These are phyloP conservation scores for Luidia sarsii DNA, from an alignment of 53 echinoderm and acorn worm genomes.

Conservation along the genomic window DNA sequence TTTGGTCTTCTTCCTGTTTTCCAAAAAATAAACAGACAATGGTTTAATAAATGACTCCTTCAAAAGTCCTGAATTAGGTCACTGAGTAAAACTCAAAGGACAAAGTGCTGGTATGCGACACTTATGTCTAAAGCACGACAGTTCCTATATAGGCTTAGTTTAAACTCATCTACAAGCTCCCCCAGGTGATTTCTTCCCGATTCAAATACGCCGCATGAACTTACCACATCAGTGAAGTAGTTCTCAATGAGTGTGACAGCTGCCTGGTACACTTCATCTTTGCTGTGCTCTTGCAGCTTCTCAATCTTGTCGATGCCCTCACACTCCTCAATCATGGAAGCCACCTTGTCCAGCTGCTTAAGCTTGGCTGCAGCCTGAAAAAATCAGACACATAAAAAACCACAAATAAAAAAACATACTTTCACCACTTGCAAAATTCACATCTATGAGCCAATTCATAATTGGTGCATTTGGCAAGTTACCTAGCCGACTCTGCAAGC, in stretches of 20 bases:
- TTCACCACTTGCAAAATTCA: no score
- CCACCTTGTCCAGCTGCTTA: constrained; percentile 67
- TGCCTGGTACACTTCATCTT: constrained; percentile 79
- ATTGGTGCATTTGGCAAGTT: no score
- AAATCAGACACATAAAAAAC: no score
- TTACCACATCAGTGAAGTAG: constrained; percentile 89
- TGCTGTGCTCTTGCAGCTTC: constrained; percentile 79
- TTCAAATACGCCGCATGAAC: background rate
- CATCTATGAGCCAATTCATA: no score
- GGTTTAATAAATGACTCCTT: no score
- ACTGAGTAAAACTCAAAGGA: background rate
- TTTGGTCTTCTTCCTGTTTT: constrained; percentile 41
- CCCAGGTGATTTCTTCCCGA: no score
- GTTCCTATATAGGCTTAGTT: background rate
- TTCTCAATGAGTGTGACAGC: constrained; percentile 80
- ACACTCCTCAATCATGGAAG: constrained; percentile 74
- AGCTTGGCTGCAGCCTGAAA: constrained; percentile 77
- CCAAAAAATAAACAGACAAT: no score
- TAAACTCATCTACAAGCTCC: background rate
- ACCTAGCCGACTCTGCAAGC: no score
- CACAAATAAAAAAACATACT: no score
- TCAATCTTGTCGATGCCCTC: constrained; percentile 86
- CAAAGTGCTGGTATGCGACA: background rate
- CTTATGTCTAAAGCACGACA: background rate
- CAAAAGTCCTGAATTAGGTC: no score